Conservation (phyloP, 2,888 invertebrate species). For the Candidula unifasciata region DNA sequence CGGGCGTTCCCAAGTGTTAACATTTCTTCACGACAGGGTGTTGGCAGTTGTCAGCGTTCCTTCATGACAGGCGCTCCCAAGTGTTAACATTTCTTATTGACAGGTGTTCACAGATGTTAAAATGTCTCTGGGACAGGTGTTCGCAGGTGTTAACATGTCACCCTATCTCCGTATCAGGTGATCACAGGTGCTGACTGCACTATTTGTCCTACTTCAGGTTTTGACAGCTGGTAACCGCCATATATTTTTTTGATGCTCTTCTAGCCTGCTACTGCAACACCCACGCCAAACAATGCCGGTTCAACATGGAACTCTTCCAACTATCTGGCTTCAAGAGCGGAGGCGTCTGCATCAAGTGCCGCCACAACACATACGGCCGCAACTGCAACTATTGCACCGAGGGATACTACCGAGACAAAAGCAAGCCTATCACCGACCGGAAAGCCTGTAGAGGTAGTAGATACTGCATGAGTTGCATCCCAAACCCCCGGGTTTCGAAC, state of each 20-base stretch:
- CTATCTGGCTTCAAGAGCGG: slow-evolving; percentile 95
- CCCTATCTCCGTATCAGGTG: too few species aligned
- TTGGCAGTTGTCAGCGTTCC: too few species aligned
- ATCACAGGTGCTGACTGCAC: too few species aligned
- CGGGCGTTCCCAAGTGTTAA: too few species aligned
- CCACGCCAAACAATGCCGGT: slow-evolving; percentile 95
- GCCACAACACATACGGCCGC: slow-evolving; percentile 94
- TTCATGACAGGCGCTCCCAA: too few species aligned
- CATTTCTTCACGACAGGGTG: too few species aligned
- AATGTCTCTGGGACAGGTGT: too few species aligned
- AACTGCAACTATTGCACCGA: slow-evolving; percentile 99
- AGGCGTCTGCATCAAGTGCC: slow-evolving; percentile 96
- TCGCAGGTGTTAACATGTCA: too few species aligned
- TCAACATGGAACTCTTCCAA: slow-evolving; percentile 98
- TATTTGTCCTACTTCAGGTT: too few species aligned
- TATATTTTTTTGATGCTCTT: background rate
- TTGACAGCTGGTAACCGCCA: too few species aligned
- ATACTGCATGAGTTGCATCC: background rate
- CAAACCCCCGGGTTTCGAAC: background rate
- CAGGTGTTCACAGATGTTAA: too few species aligned
- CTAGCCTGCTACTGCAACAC: slow-evolving; percentile 98
- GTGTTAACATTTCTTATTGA: too few species aligned
- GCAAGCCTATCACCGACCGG: slow-evolving; percentile 92
- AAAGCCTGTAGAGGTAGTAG: slow-evolving; percentile 97
- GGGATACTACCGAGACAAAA: slow-evolving; percentile 95